Base-by-base conservation (phyloP, 1,140 invertebrate species). In the Pseudoatta argentina region DNA sequence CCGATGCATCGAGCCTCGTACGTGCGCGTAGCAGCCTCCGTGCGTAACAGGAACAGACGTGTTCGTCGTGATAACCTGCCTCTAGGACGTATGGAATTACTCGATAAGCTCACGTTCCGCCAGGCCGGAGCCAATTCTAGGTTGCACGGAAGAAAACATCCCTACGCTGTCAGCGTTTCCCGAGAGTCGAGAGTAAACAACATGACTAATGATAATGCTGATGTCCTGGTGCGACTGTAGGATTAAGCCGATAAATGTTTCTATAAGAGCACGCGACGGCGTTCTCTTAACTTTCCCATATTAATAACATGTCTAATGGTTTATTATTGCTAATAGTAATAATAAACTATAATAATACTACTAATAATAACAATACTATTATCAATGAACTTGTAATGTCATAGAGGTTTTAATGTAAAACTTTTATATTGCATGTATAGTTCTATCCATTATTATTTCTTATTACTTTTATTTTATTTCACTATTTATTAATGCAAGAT, bases 41-140 rank as follows among this genome's bases (percentile, higher is more conserved):
- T 83, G 88, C 88, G 88, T 89, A 89, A 89, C 87, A 86, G 88
- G 78, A 83, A 89, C 88, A 89, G 66, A 86, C 88, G 27, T 63
- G 88, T 77, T 83, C 71, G 64, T 83, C 88, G 88, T 89, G 88
- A 89, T 89, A 89, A 89, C 82, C 77, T 73, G 71, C 63, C 88
- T 78, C 55, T 21, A 63, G 73, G 83, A 72, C 59, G 72, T 81
- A 73, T 86, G 85, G 85, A 87, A 89, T 89, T 91, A 55, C 72
- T 81, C 66, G 76, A 55, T 66, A 57, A 78, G 87, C 86, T 91
- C 89, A 86, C 88, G 89, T 88, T 73, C 69, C 72, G 16, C 8
- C 53, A 71, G 66, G 71, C 63, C 27, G 59, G 16, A 44, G 72
- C 51, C 63, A 86, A 90, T 87, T 81, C 81, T 72, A 51, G 39